phyloP scores from a whole-genome alignment of 1,140 invertebrate species.

The Pachyrhynchus sulphureomaculatus region DNA sequence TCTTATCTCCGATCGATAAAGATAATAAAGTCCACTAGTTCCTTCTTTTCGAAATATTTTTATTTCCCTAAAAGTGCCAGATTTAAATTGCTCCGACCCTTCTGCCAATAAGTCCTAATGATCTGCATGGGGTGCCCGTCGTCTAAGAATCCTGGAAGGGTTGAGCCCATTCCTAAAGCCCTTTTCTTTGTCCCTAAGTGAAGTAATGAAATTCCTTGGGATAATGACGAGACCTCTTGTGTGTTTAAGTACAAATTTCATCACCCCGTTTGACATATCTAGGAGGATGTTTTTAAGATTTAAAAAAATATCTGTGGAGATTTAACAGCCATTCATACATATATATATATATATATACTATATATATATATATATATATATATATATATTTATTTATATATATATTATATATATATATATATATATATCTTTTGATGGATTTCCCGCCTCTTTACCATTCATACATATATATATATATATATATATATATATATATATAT shows the following conservation, averaged over 20 bases:
- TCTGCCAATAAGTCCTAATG: conserved; percentile 29
- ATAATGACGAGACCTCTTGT: conserved; percentile 20
- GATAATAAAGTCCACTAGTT: too few relatives aligned
- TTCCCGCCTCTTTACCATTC: too few relatives aligned
- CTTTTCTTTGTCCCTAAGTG: conserved; percentile 16
- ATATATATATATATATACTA: too few relatives aligned
- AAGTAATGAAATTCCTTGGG: conserved; percentile 26
- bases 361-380: too few relatives aligned
- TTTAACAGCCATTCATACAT: too few relatives aligned
- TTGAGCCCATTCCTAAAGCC: background rate
- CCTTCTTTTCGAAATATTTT: background rate
- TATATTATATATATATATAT: too few relatives aligned
- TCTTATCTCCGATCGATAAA: too few relatives aligned
- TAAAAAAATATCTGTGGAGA: too few relatives aligned
- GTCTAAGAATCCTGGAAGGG: conserved; percentile 23
- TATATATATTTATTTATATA: too few relatives aligned
- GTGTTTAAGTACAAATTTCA: conserved; percentile 24
- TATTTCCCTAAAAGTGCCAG: background rate
- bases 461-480: too few relatives aligned
- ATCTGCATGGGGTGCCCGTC: conserved; percentile 2
- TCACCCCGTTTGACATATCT: conserved; percentile 20
- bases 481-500: too few relatives aligned
- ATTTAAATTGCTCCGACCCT: conserved; percentile 16
- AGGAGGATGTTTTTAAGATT: background rate
- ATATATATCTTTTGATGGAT: too few relatives aligned